phyloP scores from a whole-genome alignment of 2,888 invertebrate species.

The Hypena proboscidalis region DNA sequence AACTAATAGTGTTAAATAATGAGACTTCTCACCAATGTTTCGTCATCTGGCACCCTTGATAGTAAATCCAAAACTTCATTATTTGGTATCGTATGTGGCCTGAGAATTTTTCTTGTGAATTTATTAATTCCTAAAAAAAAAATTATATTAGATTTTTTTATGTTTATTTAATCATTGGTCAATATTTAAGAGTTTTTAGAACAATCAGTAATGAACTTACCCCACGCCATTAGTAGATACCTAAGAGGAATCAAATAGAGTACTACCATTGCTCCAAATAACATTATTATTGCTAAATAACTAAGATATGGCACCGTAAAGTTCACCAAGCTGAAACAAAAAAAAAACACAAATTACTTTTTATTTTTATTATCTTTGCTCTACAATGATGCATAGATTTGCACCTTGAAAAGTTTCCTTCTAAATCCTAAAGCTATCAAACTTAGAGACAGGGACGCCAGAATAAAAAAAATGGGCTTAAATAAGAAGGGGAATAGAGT shows the following conservation, averaged over 20 bases:
- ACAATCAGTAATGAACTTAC: constrained; percentile 69
- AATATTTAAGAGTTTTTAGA: background rate
- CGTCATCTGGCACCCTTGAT: constrained; percentile 97
- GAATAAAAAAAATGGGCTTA: too few relatives aligned
- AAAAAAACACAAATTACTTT: constrained; percentile 3
- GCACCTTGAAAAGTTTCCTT: too few relatives aligned
- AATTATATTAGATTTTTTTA: background rate
- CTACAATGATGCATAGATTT: too few relatives aligned
- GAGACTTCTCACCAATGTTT: constrained; percentile 95
- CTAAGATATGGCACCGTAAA: constrained; percentile 99
- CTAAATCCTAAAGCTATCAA: too few relatives aligned
- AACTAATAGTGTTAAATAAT: too few relatives aligned
- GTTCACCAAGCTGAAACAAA: constrained; percentile 93
- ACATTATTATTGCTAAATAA: constrained; percentile 93
- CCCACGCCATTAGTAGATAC: constrained; percentile 96
- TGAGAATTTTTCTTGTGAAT: constrained; percentile 95
- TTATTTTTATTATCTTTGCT: background rate
- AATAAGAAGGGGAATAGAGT: too few relatives aligned
- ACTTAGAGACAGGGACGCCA: too few relatives aligned
- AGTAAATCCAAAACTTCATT: constrained; percentile 98
- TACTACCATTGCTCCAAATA: constrained; percentile 90
- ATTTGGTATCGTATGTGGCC: constrained; percentile 98
- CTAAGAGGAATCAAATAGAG: constrained; percentile 95
- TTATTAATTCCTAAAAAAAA: constrained; percentile 89
- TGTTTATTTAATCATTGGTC: too few relatives aligned